phyloP scores from a whole-genome alignment of 92 coral and sea anemone genomes.

The Bergia sp. region DNA sequence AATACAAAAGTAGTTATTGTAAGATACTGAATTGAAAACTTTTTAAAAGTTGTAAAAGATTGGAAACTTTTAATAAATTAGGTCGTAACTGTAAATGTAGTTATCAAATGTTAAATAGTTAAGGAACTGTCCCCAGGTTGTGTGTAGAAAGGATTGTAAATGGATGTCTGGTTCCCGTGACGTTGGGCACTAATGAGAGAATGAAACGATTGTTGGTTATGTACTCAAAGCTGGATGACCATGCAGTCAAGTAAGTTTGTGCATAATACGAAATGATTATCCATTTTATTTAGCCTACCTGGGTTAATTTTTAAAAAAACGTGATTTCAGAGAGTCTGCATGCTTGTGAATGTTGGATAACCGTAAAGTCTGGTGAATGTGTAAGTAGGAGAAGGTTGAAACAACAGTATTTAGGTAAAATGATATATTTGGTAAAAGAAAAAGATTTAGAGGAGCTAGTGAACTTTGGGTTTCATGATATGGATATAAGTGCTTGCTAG shows the following conservation, averaged over 20 bases:
- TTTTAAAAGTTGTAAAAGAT: too few relatives aligned
- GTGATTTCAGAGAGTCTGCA: not conserved
- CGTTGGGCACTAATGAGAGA: slow-evolving; percentile 78
- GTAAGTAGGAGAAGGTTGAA: too few relatives aligned
- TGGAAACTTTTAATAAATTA: too few relatives aligned
- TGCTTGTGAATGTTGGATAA: not conserved
- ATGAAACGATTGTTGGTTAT: slow-evolving; percentile 77
- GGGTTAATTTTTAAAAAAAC: not conserved
- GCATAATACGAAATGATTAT: not conserved
- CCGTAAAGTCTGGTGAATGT: too few relatives aligned
- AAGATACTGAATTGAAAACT: not conserved
- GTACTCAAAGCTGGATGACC: slow-evolving; percentile 76
- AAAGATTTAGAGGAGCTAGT: too few relatives aligned
- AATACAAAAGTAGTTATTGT: not conserved
- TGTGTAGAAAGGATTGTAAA: slow-evolving; percentile 90
- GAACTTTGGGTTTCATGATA: too few relatives aligned
- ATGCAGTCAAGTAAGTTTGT: slow-evolving; percentile 66
- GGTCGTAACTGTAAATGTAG: too few relatives aligned
- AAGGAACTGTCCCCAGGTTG: slow-evolving; percentile 47
- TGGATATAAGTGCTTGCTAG: too few relatives aligned
- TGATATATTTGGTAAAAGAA: too few relatives aligned
- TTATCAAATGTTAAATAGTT: not conserved
- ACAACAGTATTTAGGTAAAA: too few relatives aligned
- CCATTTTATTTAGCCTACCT: not conserved
- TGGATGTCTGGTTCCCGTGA: slow-evolving; percentile 92